phyloP scores from a whole-genome alignment of 2,113 vertebrate genomes.

The Neodontobutis hainanensis region DNA sequence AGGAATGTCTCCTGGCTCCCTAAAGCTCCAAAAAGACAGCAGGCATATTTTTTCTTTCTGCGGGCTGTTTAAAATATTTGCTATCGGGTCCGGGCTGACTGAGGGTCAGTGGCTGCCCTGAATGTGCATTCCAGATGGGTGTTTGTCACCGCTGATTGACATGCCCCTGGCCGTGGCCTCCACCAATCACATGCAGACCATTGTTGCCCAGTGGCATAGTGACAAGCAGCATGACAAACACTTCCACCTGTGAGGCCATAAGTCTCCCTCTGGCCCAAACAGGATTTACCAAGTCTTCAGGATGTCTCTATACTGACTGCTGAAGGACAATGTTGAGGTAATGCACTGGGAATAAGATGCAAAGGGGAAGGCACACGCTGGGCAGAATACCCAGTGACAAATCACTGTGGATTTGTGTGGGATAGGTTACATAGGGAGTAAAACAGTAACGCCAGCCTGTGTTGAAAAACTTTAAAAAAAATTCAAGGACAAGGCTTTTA shows the following conservation, averaged over 20 bases:
- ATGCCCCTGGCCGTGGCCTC: slow-evolving; percentile 34
- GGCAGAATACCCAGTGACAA: neutral
- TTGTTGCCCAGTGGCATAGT: slow-evolving; percentile 58
- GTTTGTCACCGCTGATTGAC: slow-evolving; percentile 62
- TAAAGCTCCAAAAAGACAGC: slow-evolving; percentile 63
- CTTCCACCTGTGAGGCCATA: slow-evolving; percentile 70
- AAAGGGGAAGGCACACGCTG: neutral
- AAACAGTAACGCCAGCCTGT: neutral
- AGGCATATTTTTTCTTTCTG: slow-evolving; percentile 53
- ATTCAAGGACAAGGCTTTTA: too few relatives aligned
- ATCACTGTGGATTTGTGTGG: neutral
- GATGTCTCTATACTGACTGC: neutral
- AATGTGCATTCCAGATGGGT: slow-evolving; percentile 69
- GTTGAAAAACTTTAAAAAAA: neutral
- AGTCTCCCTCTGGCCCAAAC: slow-evolving; percentile 15
- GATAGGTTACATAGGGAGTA: neutral
- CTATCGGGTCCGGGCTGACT: slow-evolving; percentile 36
- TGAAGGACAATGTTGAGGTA: slow-evolving; percentile 20
- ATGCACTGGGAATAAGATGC: neutral
- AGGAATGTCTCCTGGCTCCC: slow-evolving; percentile 59
- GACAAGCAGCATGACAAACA: slow-evolving; percentile 63
- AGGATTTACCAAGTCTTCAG: slow-evolving; percentile 18
- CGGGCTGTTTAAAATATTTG: slow-evolving; percentile 64
- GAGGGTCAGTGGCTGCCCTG: slow-evolving; percentile 55
- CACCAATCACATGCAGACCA: slow-evolving; percentile 58